phyloP scores from a whole-genome alignment of 2,113 vertebrate species.

The Paracanthobrama guichenoti region DNA sequence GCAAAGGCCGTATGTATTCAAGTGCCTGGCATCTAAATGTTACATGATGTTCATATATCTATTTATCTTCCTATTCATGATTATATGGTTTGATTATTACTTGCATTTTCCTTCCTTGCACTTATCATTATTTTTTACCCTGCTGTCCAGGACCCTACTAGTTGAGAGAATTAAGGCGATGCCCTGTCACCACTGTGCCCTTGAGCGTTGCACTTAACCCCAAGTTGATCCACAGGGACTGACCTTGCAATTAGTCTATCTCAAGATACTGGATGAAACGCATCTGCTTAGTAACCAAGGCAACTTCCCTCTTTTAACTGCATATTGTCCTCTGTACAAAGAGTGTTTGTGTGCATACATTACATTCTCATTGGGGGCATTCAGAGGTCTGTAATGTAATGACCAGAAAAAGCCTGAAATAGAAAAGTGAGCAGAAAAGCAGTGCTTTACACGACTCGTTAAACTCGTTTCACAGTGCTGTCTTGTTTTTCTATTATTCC shows the following conservation, averaged over 20 bases:
- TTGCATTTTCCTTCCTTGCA: neutral
- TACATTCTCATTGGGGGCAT: slow-evolving; percentile 12
- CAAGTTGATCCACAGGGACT: slow-evolving; percentile 11
- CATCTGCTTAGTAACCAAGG: slow-evolving; percentile 38
- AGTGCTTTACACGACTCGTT: neutral
- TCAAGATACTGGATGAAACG: neutral
- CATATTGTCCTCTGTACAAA: neutral
- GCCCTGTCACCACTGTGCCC: neutral
- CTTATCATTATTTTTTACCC: neutral
- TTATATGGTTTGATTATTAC: neutral
- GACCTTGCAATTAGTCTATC: neutral
- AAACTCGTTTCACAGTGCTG: neutral
- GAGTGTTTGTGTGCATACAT: slow-evolving; percentile 17
- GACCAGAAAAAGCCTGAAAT: slow-evolving; percentile 23
- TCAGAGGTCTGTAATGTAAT: slow-evolving; percentile 11
- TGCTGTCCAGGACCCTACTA: neutral
- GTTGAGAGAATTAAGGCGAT: neutral
- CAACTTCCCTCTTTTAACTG: slow-evolving; percentile 25
- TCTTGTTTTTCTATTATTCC: slow-evolving; percentile 39
- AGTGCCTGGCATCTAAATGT: neutral
- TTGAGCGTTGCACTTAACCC: neutral
- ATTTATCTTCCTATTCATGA: neutral
- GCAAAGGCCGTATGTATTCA: neutral
- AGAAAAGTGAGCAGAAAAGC: slow-evolving; percentile 29
- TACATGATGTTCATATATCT: neutral